Evolutionary conservation across 2,113 vertebrate species (phyloP), one percentile per base, ranked within the genome.

Genomic region (Erinaceus europaeus): DNA sequence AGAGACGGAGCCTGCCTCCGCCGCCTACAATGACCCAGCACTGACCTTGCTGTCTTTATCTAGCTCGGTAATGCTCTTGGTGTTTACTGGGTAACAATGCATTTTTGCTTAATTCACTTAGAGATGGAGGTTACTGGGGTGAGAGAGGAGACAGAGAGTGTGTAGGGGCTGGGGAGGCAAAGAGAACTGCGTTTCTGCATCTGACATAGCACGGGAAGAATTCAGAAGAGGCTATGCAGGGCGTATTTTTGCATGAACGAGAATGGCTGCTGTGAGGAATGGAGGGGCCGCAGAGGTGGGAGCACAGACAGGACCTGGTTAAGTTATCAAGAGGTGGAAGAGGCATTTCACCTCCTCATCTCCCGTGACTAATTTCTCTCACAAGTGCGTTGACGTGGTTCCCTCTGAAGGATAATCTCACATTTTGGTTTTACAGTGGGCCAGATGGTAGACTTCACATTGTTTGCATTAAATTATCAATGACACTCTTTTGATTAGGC

Each of bases 91-190:
- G 15, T 85, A 76, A 69, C 46, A 74, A 18, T 81, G 46, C 82
- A 32, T 74, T 88, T 50, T 46, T 90, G 21, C 40, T 78, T 52
- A 52, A 82, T 82, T 87, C 69, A 83, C 52, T 90, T 42, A 65
- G 15, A 9, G 9, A 38, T 11, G 48, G 29, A 20, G 65, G 27
- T 65, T 74, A 52, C 5, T 68, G 69, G 21, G 34, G n/a, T n/a
- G n/a, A n/a, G n/a, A n/a, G n/a, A n/a, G n/a, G n/a, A n/a, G n/a
- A n/a, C n/a, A n/a, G n/a, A n/a, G n/a, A n/a, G n/a, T n/a, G n/a
- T n/a, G n/a, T n/a, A n/a, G n/a, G n/a, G n/a, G n/a, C n/a, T 73
- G 4, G 18, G 5, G 11, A 53, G 83, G 74, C 9, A 74, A 71
- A 71, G 46, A 86, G 25, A 88, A 78, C n/a, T n/a, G n/a, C n/a